phyloP scores from a whole-genome alignment of 30 jellyfish, hydroid and myxozoan species.

The Turritopsis rubra region DNA sequence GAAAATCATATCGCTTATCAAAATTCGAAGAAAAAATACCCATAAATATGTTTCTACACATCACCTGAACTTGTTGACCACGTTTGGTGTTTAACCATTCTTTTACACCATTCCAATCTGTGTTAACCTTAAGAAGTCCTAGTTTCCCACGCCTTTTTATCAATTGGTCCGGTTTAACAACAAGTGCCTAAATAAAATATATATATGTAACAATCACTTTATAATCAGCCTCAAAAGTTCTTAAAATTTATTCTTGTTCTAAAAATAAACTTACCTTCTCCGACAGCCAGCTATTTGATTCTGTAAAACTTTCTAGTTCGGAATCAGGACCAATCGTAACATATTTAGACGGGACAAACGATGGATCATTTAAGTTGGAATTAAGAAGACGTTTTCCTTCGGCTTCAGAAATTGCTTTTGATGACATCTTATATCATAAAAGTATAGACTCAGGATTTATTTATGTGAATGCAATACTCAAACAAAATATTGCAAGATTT shows the following conservation, averaged over 20 bases:
- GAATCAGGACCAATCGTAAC: conserved; percentile 25
- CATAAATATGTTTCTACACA: background rate
- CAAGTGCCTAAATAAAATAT: conserved; percentile 51
- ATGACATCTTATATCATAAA: conserved; percentile 45
- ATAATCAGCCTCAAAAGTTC: too few species aligned
- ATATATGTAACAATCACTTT: too few species aligned
- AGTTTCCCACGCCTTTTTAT: conserved; percentile 96
- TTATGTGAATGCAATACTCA: background rate
- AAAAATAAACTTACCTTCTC: conserved; percentile 25
- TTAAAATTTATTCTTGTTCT: too few species aligned
- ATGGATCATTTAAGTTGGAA: conserved; percentile 26
- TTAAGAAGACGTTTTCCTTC: conserved; percentile 66
- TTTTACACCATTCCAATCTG: conserved; percentile 56
- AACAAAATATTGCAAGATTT: too few species aligned
- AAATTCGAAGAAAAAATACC: too few species aligned
- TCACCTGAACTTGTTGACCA: conserved; percentile 56
- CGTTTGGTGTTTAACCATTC: conserved; percentile 53
- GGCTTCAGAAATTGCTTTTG: conserved; percentile 83
- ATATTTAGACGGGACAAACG: conserved; percentile 22
- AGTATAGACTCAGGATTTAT: background rate
- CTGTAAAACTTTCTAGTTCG: conserved; percentile 7
- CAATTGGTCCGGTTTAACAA: conserved; percentile 95
- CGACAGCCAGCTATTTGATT: conserved; percentile 43
- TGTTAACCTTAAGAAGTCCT: conserved; percentile 64
- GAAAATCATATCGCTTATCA: background rate